Evolutionary conservation across 2,797 vertebrate species (phyloP).

Genomic region (Smutsia temminckii): DNA sequence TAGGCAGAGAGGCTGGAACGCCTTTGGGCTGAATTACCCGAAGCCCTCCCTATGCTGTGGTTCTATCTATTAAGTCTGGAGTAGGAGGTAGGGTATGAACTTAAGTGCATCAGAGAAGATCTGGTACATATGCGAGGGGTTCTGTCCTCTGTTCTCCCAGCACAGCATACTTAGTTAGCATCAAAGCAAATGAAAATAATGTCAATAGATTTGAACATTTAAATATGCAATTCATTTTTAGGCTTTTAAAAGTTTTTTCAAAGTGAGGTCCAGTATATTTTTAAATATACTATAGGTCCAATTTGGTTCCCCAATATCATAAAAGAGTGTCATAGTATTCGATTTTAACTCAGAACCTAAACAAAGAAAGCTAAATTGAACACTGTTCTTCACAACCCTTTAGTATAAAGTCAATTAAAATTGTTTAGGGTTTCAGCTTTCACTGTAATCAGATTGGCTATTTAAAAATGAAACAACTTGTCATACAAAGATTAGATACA

Average conservation of each 20-base stretch:
- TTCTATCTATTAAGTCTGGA: accelerated
- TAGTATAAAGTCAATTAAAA: background rate
- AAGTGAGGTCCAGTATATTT: background rate
- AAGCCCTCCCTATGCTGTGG: accelerated
- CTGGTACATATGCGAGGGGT: accelerated
- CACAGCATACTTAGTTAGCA: background rate
- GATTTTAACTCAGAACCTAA: background rate
- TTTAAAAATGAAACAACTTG: background rate
- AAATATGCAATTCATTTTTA: background rate
- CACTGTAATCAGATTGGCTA: background rate
- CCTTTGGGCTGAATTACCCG: accelerated
- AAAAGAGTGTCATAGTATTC: background rate
- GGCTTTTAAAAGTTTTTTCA: background rate
- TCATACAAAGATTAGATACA: background rate
- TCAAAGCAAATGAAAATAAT: background rate
- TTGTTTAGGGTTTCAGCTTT: background rate
- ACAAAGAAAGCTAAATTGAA: background rate
- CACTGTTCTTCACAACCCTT: background rate
- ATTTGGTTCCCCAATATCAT: background rate
- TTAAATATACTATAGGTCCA: background rate
- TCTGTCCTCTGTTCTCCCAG: background rate
- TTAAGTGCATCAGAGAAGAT: accelerated
- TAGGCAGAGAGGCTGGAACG: accelerated
- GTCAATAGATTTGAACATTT: background rate
- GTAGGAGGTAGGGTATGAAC: background rate